phyloP scores from a whole-genome alignment of 2,797 vertebrate genomes.

The Synanceia verrucosa region DNA sequence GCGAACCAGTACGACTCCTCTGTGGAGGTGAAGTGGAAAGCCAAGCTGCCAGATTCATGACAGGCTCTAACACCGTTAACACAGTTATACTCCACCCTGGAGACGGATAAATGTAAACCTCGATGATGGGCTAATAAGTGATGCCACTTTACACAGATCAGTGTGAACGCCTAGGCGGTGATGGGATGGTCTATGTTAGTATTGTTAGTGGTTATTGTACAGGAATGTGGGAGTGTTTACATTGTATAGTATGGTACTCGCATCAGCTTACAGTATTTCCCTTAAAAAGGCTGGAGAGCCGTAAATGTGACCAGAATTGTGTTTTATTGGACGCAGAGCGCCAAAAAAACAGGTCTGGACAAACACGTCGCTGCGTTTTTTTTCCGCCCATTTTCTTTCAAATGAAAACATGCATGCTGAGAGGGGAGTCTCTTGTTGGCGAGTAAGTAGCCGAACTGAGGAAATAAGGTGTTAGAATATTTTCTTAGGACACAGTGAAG shows the following conservation, averaged over 20 bases:
- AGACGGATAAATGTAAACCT: slow-evolving; percentile 46
- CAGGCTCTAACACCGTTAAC: slow-evolving; percentile 64
- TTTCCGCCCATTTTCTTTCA: slow-evolving; percentile 48
- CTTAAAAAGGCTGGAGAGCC: slow-evolving; percentile 45
- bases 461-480: slow-evolving; percentile 25
- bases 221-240: slow-evolving; percentile 20
- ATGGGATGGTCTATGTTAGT: slow-evolving; percentile 22
- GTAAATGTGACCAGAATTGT: slow-evolving; percentile 56
- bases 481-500: neutral
- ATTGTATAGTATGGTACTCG: slow-evolving; percentile 15
- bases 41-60: slow-evolving; percentile 68
- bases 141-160: slow-evolving; percentile 40
- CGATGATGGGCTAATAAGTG: slow-evolving; percentile 36
- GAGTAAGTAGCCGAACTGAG: slow-evolving; percentile 13
- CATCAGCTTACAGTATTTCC: slow-evolving; percentile 48
- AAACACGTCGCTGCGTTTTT: slow-evolving; percentile 42
- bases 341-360: slow-evolving; percentile 48
- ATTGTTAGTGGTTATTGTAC: neutral
- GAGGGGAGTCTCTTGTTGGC: slow-evolving; percentile 28
- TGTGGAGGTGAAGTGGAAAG: slow-evolving; percentile 64
- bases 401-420: slow-evolving; percentile 55
- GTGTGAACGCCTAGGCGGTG: slow-evolving; percentile 28
- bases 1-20: slow-evolving; percentile 41
- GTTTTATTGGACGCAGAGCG: slow-evolving; percentile 58
- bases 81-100: slow-evolving; percentile 52